Conservation (phyloP, 2,113 vertebrate genomes). For the Aegotheles bennettii region DNA sequence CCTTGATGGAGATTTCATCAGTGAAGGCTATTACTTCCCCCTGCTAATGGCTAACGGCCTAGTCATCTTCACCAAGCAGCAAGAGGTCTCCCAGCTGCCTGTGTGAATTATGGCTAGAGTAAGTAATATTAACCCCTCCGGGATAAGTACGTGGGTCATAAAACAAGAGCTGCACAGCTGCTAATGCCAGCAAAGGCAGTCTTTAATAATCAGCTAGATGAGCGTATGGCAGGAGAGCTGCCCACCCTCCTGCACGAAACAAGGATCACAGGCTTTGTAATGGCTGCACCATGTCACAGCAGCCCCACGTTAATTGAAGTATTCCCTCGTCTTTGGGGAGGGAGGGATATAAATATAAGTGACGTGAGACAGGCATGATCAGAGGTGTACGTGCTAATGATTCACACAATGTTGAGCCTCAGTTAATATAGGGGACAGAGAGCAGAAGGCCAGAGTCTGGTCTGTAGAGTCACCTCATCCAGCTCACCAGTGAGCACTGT, state of each 20-base stretch:
- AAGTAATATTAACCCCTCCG: constrained; percentile 66
- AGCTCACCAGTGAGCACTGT: no score
- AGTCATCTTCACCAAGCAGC: constrained; percentile 49
- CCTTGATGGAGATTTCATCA: constrained; percentile 41
- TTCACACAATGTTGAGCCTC: background rate
- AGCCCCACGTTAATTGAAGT: rapidly evolving
- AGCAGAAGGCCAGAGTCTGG: background rate
- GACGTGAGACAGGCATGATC: background rate
- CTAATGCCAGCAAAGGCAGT: constrained; percentile 52
- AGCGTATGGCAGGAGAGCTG: constrained; percentile 10
- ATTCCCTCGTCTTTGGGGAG: background rate
- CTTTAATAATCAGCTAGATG: constrained; percentile 54
- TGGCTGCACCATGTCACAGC: background rate
- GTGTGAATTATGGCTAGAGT: constrained; percentile 64
- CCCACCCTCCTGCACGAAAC: background rate
- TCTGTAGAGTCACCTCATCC: background rate
- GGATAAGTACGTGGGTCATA: constrained; percentile 50
- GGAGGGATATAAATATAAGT: background rate
- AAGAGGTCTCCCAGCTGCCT: constrained; percentile 59
- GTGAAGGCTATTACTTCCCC: constrained; percentile 26
- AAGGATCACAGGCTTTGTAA: background rate
- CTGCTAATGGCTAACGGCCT: constrained; percentile 28
- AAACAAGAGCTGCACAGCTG: constrained; percentile 49
- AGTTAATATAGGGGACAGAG: background rate
- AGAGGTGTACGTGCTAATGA: background rate